Conservation (phyloP, 1,140 invertebrate genomes). For the Pseudomyrmex sp. region DNA sequence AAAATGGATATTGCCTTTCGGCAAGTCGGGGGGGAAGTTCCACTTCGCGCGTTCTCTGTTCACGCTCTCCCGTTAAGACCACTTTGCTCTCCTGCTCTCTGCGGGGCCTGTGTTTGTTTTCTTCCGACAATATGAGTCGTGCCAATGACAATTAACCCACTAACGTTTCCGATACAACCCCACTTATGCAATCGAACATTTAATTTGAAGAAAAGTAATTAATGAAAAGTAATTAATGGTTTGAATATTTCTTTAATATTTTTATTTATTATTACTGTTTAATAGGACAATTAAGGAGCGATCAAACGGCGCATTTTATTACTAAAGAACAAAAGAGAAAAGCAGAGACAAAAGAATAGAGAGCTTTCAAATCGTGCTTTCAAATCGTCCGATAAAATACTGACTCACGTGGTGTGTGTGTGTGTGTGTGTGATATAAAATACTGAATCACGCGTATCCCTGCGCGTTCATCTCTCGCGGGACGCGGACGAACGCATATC, state of each 20-base stretch:
- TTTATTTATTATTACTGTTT: too few species aligned
- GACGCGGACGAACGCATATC: conserved; percentile 3
- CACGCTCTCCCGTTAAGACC: neutral
- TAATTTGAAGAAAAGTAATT: too few species aligned
- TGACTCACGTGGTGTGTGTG: neutral
- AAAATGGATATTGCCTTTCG: conserved; percentile 42
- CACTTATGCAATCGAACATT: too few species aligned
- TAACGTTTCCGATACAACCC: neutral
- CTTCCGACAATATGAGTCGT: neutral
- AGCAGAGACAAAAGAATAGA: neutral
- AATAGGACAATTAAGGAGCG: too few species aligned
- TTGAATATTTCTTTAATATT: too few species aligned
- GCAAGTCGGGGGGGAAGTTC: neutral
- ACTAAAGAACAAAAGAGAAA: too few species aligned
- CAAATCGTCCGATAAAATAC: conserved; percentile 7
- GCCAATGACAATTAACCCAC: conserved; percentile 5
- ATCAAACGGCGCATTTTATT: too few species aligned
- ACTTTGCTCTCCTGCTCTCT: neutral
- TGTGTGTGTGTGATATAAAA: too few species aligned
- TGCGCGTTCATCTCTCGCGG: neutral
- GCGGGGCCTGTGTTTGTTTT: neutral
- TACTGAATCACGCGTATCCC: neutral
- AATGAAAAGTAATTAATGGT: too few species aligned
- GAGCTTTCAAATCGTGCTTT: neutral
- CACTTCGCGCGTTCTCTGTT: neutral